Evolutionary conservation across 2,113 vertebrate species (phyloP).

Genomic region (Caretta caretta): DNA sequence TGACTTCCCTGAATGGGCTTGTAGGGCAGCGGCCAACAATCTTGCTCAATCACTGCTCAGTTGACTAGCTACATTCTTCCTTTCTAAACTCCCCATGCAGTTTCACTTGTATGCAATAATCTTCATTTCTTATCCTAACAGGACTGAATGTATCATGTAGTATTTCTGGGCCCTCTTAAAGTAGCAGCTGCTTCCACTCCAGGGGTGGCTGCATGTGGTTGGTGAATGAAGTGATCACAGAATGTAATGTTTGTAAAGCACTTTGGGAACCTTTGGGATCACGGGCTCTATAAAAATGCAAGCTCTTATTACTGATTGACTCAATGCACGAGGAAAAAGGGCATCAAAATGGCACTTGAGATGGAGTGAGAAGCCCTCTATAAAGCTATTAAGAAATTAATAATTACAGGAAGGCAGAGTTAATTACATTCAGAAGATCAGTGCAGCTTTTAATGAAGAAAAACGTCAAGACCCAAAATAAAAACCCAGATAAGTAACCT

Average conservation of each 20-base stretch:
- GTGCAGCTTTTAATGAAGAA: slow-evolving; percentile 64
- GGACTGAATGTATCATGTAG: neutral
- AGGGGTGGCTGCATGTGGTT: slow-evolving; percentile 44
- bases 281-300: neutral
- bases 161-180: slow-evolving; percentile 19
- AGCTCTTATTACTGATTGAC: slow-evolving; percentile 62
- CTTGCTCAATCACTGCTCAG: neutral
- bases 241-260: slow-evolving; percentile 38
- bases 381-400: slow-evolving; percentile 75
- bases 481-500: slow-evolving; percentile 27
- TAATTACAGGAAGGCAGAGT: slow-evolving; percentile 73
- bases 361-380: slow-evolving; percentile 67
- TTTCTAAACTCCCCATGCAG: neutral
- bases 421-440: slow-evolving; percentile 70
- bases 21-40: neutral
- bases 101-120: neutral
- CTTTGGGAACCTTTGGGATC: slow-evolving; percentile 46
- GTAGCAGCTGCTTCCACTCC: slow-evolving; percentile 11
- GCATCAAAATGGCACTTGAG: slow-evolving; percentile 67
- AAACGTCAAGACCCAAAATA: slow-evolving; percentile 57
- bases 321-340: slow-evolving; percentile 59
- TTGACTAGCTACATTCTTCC: neutral
- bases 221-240: slow-evolving; percentile 34
- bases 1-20: neutral
- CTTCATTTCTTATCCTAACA: neutral